Percentiles rank a stretch among this genome's conserved stretches.
phyloP scores from a whole-genome alignment of 1,140 invertebrate genomes.

The Neuroterus valhalla region DNA sequence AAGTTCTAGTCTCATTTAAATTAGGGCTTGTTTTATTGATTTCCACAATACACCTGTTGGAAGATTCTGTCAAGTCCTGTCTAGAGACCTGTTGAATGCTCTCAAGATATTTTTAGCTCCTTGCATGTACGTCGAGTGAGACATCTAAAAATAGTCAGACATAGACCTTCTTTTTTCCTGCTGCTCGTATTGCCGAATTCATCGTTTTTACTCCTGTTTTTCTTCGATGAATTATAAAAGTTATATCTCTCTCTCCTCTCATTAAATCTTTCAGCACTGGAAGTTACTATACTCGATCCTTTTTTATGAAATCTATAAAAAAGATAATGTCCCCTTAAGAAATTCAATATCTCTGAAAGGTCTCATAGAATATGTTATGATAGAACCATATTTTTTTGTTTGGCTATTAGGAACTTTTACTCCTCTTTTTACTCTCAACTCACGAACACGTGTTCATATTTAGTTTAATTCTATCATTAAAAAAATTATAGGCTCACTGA shows the following conservation, averaged over 20 bases:
- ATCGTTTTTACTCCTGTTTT: background rate
- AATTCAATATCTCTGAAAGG: background rate
- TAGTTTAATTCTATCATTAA: too few species aligned
- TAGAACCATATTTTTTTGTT: too few species aligned
- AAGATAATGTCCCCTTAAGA: background rate
- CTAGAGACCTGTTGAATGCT: conserved; percentile 45
- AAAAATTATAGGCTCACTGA: too few species aligned
- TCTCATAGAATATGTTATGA: background rate
- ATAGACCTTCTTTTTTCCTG: background rate
- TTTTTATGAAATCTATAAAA: background rate
- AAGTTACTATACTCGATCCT: background rate
- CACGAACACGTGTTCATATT: too few species aligned
- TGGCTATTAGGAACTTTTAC: too few species aligned
- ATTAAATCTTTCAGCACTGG: background rate
- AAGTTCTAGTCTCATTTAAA: background rate
- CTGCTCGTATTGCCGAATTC: background rate
- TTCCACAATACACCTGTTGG: conserved; percentile 6
- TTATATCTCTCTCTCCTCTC: background rate
- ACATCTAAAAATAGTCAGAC: background rate
- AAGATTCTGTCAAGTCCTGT: conserved; percentile 39
- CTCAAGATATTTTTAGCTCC: conserved; percentile 44
- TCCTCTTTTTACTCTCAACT: too few species aligned
- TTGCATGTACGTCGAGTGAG: background rate
- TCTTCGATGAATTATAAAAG: background rate
- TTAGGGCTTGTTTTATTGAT: background rate